phyloP scores from a whole-genome alignment of 2,888 invertebrate species.

The Cataglyphis rosenhaueri region DNA sequence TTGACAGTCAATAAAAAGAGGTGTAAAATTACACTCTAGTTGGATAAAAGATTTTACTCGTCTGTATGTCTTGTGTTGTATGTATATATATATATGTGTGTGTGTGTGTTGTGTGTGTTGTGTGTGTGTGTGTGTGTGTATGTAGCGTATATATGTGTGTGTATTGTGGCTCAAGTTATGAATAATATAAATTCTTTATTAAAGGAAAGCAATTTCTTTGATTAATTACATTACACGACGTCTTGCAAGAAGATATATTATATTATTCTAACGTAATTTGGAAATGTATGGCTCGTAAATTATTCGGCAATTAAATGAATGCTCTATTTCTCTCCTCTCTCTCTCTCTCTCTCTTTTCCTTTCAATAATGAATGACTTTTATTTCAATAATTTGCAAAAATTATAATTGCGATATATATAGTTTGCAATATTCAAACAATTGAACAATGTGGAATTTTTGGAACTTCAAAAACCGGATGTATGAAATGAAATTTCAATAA shows the following conservation, averaged over 20 bases:
- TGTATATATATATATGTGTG: too few species aligned
- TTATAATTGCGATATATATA: background rate
- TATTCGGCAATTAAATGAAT: constrained; percentile 20
- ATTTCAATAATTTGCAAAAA: constrained; percentile 13
- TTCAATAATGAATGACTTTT: background rate
- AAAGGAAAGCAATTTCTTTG: constrained; percentile 30
- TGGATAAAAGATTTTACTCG: background rate
- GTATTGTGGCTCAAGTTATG: constrained; percentile 10
- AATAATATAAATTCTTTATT: constrained; percentile 13
- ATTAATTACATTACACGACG: constrained; percentile 30
- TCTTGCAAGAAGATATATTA: background rate
- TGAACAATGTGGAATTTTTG: background rate
- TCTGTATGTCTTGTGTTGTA: background rate
- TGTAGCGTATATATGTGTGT: too few species aligned
- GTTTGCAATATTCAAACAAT: background rate
- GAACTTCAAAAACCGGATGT: background rate
- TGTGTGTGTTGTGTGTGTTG: too few species aligned
- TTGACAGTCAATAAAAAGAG: background rate
- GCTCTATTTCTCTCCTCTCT: background rate
- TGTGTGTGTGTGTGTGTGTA: too few species aligned
- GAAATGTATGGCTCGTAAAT: constrained; percentile 1
- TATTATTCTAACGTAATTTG: background rate
- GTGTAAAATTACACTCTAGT: background rate
- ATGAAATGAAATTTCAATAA: constrained; percentile 24
- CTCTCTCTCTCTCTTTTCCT: background rate